phyloP scores from a whole-genome alignment of 2,797 vertebrate genomes.

The Eupleurogrammus muticus region DNA sequence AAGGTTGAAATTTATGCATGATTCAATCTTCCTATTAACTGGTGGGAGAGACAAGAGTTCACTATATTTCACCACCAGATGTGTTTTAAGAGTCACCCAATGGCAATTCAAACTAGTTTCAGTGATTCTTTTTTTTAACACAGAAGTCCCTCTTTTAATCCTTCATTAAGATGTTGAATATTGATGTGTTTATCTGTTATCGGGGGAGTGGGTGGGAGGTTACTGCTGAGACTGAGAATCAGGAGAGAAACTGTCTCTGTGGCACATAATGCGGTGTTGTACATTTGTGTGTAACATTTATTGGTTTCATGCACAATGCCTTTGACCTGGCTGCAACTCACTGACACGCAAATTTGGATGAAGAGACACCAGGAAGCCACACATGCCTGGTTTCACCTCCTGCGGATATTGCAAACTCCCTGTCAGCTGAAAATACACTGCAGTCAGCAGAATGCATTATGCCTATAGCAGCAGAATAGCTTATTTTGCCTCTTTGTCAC shows the following conservation, averaged over 20 bases:
- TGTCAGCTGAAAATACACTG: conserved; percentile 72
- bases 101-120: conserved; percentile 29
- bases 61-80: conserved; percentile 19
- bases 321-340: conserved; percentile 12
- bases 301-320: background rate
- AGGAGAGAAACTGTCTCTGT: conserved; percentile 28
- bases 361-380: conserved; percentile 8
- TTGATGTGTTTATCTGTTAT: conserved; percentile 61
- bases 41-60: conserved; percentile 29
- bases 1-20: too few species aligned
- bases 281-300: conserved; percentile 1
- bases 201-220: conserved; percentile 26
- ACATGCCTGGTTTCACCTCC: conserved; percentile 37
- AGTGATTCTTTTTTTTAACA: conserved; percentile 36
- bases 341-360: background rate
- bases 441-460: conserved; percentile 59
- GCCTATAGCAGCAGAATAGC: conserved; percentile 52
- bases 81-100: conserved; percentile 22
- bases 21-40: conserved; percentile 38
- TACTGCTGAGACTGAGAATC: conserved; percentile 35
- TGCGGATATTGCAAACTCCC: conserved; percentile 50
- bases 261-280: conserved; percentile 14
- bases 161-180: conserved; percentile 67
- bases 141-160: conserved; percentile 25
- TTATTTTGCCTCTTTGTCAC: conserved; percentile 45